A percentile compares a stretch with the other conserved stretches of the same genome.
Evolutionary conservation across 2,888 invertebrate species (phyloP).

Genomic region (Sphaerophoria rueppellii): DNA sequence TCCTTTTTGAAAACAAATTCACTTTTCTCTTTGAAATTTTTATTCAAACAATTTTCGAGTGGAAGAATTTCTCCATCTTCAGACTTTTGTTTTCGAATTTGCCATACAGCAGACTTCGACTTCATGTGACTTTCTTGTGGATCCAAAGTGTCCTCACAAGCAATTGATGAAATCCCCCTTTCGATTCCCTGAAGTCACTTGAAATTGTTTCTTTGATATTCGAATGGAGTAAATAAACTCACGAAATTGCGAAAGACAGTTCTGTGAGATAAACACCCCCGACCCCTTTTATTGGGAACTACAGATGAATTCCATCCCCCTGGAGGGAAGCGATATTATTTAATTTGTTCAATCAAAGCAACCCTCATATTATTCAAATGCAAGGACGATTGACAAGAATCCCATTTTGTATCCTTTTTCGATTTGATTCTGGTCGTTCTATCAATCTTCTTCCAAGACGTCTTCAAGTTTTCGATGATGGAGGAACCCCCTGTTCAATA

Average conservation of each 20-base stretch:
- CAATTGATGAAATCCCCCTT: not conserved
- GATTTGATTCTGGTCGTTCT: not conserved
- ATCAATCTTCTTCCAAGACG: not conserved
- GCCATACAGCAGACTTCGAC: no score
- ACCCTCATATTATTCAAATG: constrained; percentile 66
- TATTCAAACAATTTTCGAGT: not conserved
- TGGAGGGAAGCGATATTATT: constrained; percentile 55
- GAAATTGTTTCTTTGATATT: no score
- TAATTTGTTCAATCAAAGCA: constrained; percentile 68
- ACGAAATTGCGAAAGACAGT: not conserved
- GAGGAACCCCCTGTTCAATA: not conserved
- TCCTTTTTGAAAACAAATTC: constrained; percentile 5
- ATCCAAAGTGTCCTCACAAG: no score
- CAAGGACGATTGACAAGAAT: constrained; percentile 57
- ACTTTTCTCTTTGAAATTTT: not conserved
- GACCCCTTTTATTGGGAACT: not conserved
- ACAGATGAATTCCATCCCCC: not conserved
- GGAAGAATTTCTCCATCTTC: no score
- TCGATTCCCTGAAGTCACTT: no score
- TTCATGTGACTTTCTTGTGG: no score
- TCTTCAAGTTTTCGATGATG: not conserved
- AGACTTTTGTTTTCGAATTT: no score
- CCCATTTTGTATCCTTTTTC: not conserved
- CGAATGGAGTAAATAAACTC: no score
- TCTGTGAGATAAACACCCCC: constrained; percentile 27